These are phyloP conservation scores for Catharus ustulatus DNA, from an alignment of 2,797 vertebrate genomes.

Conservation along the genomic window DNA sequence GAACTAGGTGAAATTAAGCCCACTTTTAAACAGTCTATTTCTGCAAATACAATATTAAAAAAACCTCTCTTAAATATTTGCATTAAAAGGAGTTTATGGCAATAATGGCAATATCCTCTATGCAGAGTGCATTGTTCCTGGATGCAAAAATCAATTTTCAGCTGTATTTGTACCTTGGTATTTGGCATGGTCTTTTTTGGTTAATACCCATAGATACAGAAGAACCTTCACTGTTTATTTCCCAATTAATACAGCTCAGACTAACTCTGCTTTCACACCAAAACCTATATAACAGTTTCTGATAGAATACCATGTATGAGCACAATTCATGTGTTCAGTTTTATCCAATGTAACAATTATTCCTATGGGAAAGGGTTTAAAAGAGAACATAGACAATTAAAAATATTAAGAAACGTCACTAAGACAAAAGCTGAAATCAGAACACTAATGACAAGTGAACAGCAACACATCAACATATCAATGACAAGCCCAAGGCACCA, in stretches of 20 bases:
- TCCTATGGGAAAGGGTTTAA: not conserved
- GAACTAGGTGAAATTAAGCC: not conserved
- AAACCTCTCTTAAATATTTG: not conserved
- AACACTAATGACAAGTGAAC: not conserved
- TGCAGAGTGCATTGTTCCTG: not conserved
- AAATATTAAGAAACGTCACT: not conserved
- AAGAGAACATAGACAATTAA: not conserved
- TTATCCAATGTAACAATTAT: not conserved
- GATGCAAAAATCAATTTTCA: not conserved
- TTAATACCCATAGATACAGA: not conserved
- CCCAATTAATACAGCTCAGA: not conserved
- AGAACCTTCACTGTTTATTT: not conserved
- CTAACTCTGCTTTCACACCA: not conserved
- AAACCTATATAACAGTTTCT: not conserved
- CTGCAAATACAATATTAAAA: not conserved
- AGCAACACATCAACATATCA: not conserved
- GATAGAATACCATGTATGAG: not conserved
- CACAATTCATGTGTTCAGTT: not conserved
- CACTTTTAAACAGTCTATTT: not conserved
- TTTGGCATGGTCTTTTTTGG: not conserved
- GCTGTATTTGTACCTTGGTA: accelerated
- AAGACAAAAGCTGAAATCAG: not conserved
- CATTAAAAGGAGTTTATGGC: not conserved
- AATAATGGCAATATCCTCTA: not conserved
- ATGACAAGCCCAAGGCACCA: not conserved